phyloP scores from a whole-genome alignment of 2,888 invertebrate species.

The Oithona nana region DNA sequence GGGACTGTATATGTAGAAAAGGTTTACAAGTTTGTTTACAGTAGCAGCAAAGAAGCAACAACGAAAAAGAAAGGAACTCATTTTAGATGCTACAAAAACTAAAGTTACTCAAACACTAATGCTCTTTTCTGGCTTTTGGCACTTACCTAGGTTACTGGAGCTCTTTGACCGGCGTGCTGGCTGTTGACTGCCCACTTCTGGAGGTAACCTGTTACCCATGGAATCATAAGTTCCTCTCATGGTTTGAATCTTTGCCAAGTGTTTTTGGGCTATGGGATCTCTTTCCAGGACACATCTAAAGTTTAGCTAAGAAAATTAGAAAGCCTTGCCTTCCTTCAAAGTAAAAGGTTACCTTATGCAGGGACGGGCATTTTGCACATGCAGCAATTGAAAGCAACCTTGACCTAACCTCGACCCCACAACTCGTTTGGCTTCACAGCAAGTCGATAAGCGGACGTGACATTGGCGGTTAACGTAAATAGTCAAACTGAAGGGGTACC shows the following conservation, averaged over 20 bases:
- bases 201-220: slow-evolving; percentile 13
- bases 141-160: too few species aligned
- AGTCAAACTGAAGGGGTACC: slow-evolving; percentile 15
- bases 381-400: slow-evolving; percentile 11
- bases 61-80: too few species aligned
- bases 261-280: slow-evolving; percentile 15
- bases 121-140: too few species aligned
- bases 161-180: not conserved
- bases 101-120: too few species aligned
- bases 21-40: too few species aligned
- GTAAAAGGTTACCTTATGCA: slow-evolving; percentile 1
- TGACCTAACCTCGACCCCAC: slow-evolving; percentile 8
- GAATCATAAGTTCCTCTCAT: slow-evolving; percentile 12
- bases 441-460: slow-evolving; percentile 14
- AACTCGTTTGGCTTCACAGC: slow-evolving; percentile 13
- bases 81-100: too few species aligned
- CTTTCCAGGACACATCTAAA: slow-evolving; percentile 14
- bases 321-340: not conserved
- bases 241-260: slow-evolving; percentile 6
- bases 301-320: not conserved
- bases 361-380: slow-evolving; percentile 6
- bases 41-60: too few species aligned
- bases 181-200: not conserved
- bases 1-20: too few species aligned
- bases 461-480: slow-evolving; percentile 16